phyloP scores from a whole-genome alignment of 2,888 invertebrate genomes.

The Sarcophaga subvicina region DNA sequence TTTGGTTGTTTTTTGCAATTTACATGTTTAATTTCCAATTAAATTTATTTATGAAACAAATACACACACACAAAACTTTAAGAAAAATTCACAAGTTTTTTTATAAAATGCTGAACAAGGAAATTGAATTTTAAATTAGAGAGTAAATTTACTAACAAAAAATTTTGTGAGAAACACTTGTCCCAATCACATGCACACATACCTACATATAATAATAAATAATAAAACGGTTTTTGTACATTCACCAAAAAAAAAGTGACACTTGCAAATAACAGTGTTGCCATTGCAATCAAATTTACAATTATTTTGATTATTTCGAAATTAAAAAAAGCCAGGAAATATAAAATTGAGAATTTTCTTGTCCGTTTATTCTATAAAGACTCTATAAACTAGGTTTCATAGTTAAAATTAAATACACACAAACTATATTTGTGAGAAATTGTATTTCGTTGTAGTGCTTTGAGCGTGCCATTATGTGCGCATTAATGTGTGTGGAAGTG shows the following conservation, averaged over 20 bases:
- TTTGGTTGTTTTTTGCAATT: conserved; percentile 38
- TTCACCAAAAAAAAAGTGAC: not conserved
- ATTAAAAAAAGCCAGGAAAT: no score
- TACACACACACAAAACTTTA: not conserved
- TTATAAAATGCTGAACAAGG: conserved; percentile 32
- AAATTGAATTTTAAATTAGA: conserved; percentile 53
- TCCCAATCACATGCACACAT: not conserved
- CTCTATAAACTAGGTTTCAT: no score
- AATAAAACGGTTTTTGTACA: not conserved
- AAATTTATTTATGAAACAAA: not conserved
- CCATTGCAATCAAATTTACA: not conserved
- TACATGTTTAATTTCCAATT: conserved; percentile 35
- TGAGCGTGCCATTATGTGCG: no score
- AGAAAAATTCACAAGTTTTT: conserved; percentile 16
- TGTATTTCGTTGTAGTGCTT: no score
- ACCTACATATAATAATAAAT: not conserved
- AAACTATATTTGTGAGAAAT: no score
- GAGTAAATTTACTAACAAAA: conserved; percentile 13
- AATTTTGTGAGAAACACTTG: conserved; percentile 3
- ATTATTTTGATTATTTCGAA: not conserved
- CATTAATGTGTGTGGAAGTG: no score
- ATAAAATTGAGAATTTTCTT: no score
- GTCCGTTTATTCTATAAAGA: no score
- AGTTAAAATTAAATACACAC: no score
- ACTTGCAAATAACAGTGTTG: not conserved